Evolutionary conservation across 2,113 vertebrate genomes (phyloP).

Genomic region (Percopsis transmontana): DNA sequence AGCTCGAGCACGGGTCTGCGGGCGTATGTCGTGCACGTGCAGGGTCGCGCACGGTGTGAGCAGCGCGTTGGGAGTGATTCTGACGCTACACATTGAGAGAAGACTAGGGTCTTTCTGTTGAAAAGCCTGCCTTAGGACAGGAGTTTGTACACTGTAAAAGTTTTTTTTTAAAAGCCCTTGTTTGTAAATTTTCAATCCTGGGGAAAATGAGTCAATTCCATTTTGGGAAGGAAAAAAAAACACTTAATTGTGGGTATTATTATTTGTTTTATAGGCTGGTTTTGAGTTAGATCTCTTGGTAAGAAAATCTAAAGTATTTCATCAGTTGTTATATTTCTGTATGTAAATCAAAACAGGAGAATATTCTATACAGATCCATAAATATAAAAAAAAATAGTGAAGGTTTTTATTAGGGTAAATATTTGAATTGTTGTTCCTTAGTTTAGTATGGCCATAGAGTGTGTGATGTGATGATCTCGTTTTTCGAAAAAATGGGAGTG

Average conservation of each 20-base stretch:
- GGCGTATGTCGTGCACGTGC: constrained; percentile 39
- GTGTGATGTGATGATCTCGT: constrained; percentile 83
- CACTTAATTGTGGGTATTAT: constrained; percentile 48
- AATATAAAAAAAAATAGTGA: constrained; percentile 92
- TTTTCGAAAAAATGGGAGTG: constrained; percentile 74
- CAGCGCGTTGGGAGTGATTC: constrained; percentile 76
- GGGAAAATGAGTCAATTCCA: constrained; percentile 86
- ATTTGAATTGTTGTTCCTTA: constrained; percentile 89
- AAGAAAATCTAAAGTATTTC: constrained; percentile 80
- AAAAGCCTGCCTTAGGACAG: constrained; percentile 91
- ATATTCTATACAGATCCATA: constrained; percentile 88
- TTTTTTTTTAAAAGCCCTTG: constrained; percentile 86
- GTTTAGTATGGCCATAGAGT: constrained; percentile 92
- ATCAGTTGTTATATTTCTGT: constrained; percentile 86
- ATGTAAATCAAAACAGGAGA: constrained; percentile 79
- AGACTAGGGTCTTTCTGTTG: constrained; percentile 88
- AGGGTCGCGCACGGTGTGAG: constrained; percentile 30
- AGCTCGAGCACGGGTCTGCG: constrained; percentile 80
- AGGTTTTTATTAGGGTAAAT: constrained; percentile 95
- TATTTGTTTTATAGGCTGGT: constrained; percentile 86
- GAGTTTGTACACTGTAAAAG: constrained; percentile 99
- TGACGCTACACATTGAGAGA: constrained; percentile 86
- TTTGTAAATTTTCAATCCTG: constrained; percentile 92
- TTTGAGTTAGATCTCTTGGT: constrained; percentile 98
- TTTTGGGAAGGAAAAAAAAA: constrained; percentile 81